phyloP scores from a whole-genome alignment of 2,888 invertebrate genomes.

The Pterostichus niger region DNA sequence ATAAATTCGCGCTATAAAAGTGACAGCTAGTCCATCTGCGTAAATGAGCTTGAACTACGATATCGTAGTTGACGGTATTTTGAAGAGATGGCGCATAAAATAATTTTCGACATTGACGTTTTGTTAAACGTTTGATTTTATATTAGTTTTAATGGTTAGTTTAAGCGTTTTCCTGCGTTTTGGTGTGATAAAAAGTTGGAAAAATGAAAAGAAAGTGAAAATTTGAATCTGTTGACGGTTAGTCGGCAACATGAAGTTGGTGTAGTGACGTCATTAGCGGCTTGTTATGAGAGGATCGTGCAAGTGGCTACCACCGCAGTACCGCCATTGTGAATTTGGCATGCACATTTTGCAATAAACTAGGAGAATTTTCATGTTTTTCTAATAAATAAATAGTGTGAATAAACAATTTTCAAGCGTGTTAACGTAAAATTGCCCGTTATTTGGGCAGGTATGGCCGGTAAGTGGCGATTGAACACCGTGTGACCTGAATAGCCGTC shows the following conservation, averaged over 20 bases:
- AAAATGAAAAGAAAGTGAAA: slow-evolving; percentile 3
- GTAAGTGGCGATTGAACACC: slow-evolving; percentile 80
- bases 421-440: slow-evolving; percentile 73
- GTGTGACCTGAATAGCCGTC: slow-evolving; percentile 73
- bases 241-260: not conserved
- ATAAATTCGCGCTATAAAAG: too few relatives aligned
- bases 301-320: too few relatives aligned
- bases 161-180: too few relatives aligned
- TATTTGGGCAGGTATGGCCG: slow-evolving; percentile 85
- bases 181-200: too few relatives aligned
- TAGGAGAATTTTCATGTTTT: slow-evolving; percentile 35
- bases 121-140: too few relatives aligned
- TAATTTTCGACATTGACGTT: too few relatives aligned
- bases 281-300: slow-evolving; percentile 55
- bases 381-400: slow-evolving; percentile 4
- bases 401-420: not conserved
- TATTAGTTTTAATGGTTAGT: too few relatives aligned
- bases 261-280: slow-evolving; percentile 52
- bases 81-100: too few relatives aligned
- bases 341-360: slow-evolving; percentile 62
- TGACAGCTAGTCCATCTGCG: too few relatives aligned
- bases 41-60: too few relatives aligned
- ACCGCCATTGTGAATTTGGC: slow-evolving; percentile 61
- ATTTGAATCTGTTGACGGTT: not conserved
- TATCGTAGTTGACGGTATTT: too few relatives aligned